These are phyloP conservation scores for Buteo buteo DNA, from an alignment of 2,113 vertebrate genomes.

Conservation along the genomic window DNA sequence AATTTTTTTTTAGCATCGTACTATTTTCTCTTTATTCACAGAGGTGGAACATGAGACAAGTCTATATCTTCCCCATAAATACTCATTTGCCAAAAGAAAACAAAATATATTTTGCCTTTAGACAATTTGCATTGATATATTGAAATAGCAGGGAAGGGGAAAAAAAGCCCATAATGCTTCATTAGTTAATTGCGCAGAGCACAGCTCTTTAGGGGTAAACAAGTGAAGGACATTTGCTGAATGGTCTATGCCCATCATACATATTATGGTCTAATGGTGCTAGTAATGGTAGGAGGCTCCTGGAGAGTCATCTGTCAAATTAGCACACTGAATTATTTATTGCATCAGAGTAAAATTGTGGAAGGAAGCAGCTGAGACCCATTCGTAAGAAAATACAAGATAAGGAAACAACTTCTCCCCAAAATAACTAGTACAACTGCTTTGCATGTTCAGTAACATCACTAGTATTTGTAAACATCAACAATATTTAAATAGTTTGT, in stretches of 20 bases:
- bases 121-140: constrained; percentile 73
- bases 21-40: neutral
- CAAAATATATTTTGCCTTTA: constrained; percentile 64
- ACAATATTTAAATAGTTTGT: neutral
- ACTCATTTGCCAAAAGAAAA: constrained; percentile 58
- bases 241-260: constrained; percentile 69
- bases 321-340: constrained; percentile 88
- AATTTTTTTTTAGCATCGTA: neutral
- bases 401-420: neutral
- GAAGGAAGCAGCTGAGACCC: constrained; percentile 79
- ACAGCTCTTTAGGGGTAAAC: constrained; percentile 82
- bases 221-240: constrained; percentile 83
- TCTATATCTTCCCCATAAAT: constrained; percentile 32
- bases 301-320: constrained; percentile 86
- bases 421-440: constrained; percentile 10
- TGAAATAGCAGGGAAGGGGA: constrained; percentile 70
- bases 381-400: constrained; percentile 68
- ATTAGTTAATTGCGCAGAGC: constrained; percentile 83
- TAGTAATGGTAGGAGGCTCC: constrained; percentile 80
- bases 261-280: constrained; percentile 83
- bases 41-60: neutral
- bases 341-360: constrained; percentile 76
- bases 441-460: neutral
- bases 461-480: neutral
- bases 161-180: constrained; percentile 76